Evolutionary conservation across 2,888 invertebrate genomes (phyloP), one percentile per base, ranked within the genome.

Genomic region (Palloptera scutellata): DNA sequence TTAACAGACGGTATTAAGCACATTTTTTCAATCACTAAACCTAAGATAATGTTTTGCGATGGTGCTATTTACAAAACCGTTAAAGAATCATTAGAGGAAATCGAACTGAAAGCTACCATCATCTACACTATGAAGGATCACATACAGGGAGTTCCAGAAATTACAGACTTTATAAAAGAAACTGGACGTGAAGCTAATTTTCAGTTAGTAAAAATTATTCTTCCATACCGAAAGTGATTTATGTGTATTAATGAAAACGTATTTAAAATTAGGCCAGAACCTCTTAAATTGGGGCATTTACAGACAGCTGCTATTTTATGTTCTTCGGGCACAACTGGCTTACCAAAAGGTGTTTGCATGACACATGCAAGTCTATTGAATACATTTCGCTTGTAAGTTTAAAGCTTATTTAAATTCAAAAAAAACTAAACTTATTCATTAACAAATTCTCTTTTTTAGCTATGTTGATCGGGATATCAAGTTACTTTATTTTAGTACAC

Each of bases 11-110:
- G 76, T n/a, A 73, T 79, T 4, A 66, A 59, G 11, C 77, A 79
- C 57, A 69, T 74, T 6, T 77, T 73, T 51, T 57, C 66, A 0
- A 71, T 74, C 40, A 75, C 77, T 4, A 75, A 69, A 59, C 80
- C 80, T 2, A 77, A 75, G 64, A 4, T 79, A 3, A 74, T 80
- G 67, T 79, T 79, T 55, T 80, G 78, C 59, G 77, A 78, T 71
- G 73, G 70, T 4, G 60, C 57, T 0, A 53, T 66, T 15, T 76
- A 74, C 54, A 19, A 67, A 1, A 69, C 52, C 9, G 72, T 77
- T 2, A 64, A 73, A 45, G 42, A 57, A 1, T 66, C 74, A 8
- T 54, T 78, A 0, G 52, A 61, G 1, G 74, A 76, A 55, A 17
- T 74, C 1, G 40, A 65, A 17, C 53, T 71, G 10, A 41, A 64